Conservation (phyloP, 2,113 vertebrate genomes). For the Lagopus muta region DNA sequence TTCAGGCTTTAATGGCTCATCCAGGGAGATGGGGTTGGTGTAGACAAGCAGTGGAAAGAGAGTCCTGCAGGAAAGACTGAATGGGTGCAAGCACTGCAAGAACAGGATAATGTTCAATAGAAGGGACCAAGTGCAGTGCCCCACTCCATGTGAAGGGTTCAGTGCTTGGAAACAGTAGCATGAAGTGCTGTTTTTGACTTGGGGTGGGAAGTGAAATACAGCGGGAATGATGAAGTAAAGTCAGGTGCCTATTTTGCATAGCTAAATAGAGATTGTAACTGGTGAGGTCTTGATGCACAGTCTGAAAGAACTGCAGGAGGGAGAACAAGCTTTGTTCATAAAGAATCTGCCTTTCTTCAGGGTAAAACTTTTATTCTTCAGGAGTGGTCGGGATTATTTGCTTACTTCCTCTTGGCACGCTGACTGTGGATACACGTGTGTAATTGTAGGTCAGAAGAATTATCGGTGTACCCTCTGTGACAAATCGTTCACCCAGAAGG, state of each 20-base stretch:
- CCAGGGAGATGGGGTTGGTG: neutral
- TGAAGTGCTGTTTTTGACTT: neutral
- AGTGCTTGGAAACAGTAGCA: neutral
- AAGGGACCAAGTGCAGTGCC: neutral
- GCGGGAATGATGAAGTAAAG: neutral
- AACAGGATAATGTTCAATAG: neutral
- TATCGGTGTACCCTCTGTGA: conserved; percentile 92
- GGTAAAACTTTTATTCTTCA: neutral
- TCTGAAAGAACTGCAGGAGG: neutral
- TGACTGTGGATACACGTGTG: neutral
- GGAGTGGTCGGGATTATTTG: neutral
- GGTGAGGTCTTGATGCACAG: neutral
- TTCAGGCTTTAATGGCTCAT: neutral
- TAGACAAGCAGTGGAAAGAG: neutral
- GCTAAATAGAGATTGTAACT: neutral
- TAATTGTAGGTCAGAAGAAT: conserved; percentile 92
- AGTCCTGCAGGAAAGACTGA: neutral
- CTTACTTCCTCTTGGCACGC: neutral
- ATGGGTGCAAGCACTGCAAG: neutral
- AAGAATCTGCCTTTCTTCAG: neutral
- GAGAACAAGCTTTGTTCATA: neutral
- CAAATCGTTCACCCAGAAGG: conserved; percentile 96
- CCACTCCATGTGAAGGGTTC: neutral
- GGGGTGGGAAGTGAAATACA: neutral
- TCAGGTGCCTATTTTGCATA: neutral